Evolutionary conservation across 2,888 invertebrate species (phyloP).

Genomic region (Pterostichus niger): DNA sequence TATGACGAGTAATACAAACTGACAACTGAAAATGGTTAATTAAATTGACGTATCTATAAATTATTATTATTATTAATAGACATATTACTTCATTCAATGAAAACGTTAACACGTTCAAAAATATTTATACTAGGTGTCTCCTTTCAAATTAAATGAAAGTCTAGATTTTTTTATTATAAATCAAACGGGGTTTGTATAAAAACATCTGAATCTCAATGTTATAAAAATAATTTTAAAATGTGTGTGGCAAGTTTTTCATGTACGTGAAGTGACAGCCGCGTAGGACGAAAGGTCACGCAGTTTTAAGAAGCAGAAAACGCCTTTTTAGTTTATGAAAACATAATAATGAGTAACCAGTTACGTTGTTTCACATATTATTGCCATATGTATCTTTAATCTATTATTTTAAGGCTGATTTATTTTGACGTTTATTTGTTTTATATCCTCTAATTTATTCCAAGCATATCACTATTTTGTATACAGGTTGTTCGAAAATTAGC

Average conservation of each 20-base stretch:
- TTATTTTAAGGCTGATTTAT: no score
- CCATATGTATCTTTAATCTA: no score
- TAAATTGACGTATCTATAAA: neutral
- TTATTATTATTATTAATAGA: neutral
- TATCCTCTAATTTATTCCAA: no score
- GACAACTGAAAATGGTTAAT: neutral
- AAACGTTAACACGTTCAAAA: neutral
- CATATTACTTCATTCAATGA: neutral
- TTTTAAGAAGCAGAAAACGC: constrained; percentile 38
- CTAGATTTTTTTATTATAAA: no score
- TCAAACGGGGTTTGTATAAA: neutral
- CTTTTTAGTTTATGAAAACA: constrained; percentile 24
- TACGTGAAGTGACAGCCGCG: neutral
- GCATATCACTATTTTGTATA: no score
- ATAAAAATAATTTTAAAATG: constrained; percentile 45
- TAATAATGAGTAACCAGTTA: no score
- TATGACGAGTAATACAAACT: neutral
- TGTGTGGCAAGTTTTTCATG: constrained; percentile 27
- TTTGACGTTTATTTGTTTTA: no score
- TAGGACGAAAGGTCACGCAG: constrained; percentile 40
- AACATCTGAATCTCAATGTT: constrained; percentile 48
- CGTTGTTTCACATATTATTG: no score
- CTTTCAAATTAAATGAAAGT: no score
- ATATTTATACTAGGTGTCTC: neutral
- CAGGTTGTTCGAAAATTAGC: no score